Conservation (phyloP, 2,888 invertebrate genomes). For the Choristoneura rosaceana region DNA sequence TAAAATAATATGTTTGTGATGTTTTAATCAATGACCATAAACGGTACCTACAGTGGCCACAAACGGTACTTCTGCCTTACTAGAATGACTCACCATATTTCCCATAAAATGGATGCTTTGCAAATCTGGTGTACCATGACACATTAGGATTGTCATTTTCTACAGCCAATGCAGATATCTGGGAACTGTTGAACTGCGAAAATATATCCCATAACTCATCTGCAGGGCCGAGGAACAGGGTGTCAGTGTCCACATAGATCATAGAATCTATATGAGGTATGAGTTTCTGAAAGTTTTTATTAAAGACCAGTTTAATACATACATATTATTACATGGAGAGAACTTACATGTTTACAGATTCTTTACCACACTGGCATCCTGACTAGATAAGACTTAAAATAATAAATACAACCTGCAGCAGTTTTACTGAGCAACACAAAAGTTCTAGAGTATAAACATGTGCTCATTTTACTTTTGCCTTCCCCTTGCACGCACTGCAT, state of each 20-base stretch:
- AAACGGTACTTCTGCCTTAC: too few species aligned
- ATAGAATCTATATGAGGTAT: conserved; percentile 92
- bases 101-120: conserved; percentile 97
- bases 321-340: background rate
- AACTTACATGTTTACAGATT: background rate
- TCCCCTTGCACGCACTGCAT: too few species aligned
- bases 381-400: too few species aligned
- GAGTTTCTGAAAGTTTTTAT: conserved; percentile 87
- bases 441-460: too few species aligned
- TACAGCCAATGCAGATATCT: conserved; percentile 94
- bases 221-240: conserved; percentile 93
- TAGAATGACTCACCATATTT: conserved; percentile 89
- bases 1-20: too few species aligned
- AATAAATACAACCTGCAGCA: too few species aligned
- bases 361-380: too few species aligned
- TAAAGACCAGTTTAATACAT: background rate
- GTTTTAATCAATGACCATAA: too few species aligned
- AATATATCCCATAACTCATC: conserved; percentile 95
- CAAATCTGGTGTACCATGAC: conserved; percentile 98
- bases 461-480: too few species aligned
- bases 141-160: conserved; percentile 97
- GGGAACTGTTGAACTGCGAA: conserved; percentile 91
- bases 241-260: conserved; percentile 97
- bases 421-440: too few species aligned
- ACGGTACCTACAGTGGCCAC: too few species aligned